Conservation (phyloP, 2,888 invertebrate genomes). For the Leptothorax acervorum region DNA sequence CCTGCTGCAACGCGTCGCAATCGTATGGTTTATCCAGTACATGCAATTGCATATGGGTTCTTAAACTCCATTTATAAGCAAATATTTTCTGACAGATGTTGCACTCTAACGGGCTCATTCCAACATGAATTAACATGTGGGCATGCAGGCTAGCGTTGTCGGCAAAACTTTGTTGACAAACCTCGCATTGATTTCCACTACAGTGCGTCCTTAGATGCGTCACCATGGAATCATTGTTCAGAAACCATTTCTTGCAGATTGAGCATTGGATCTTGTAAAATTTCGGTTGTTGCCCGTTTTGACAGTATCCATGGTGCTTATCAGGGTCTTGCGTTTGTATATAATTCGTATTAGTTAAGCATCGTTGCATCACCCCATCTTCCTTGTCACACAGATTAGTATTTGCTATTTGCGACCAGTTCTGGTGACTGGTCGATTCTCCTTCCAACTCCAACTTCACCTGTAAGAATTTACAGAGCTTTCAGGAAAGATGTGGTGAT, state of each 20-base stretch:
- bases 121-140: conserved; percentile 82
- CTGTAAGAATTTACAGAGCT: conserved; percentile 65
- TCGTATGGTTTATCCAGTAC: conserved; percentile 81
- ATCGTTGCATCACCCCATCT: conserved; percentile 78
- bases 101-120: conserved; percentile 82
- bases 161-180: conserved; percentile 81
- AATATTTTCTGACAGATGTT: conserved; percentile 82
- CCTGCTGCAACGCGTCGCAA: conserved; percentile 72
- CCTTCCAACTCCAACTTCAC: conserved; percentile 82
- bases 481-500: neutral
- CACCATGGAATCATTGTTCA: conserved; percentile 84
- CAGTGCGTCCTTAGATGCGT: conserved; percentile 82
- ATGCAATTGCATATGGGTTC: conserved; percentile 82
- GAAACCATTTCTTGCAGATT: conserved; percentile 84
- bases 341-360: conserved; percentile 72
- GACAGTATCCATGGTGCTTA: conserved; percentile 67
- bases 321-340: conserved; percentile 67
- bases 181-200: conserved; percentile 80
- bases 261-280: conserved; percentile 84
- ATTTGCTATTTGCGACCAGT: conserved; percentile 80
- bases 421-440: conserved; percentile 79
- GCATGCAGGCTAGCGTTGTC: conserved; percentile 80
- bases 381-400: conserved; percentile 80
- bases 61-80: conserved; percentile 81
- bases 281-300: conserved; percentile 77